Evolutionary conservation across 2,888 invertebrate genomes (phyloP).

Genomic region (Pristionchus entomophagus): DNA sequence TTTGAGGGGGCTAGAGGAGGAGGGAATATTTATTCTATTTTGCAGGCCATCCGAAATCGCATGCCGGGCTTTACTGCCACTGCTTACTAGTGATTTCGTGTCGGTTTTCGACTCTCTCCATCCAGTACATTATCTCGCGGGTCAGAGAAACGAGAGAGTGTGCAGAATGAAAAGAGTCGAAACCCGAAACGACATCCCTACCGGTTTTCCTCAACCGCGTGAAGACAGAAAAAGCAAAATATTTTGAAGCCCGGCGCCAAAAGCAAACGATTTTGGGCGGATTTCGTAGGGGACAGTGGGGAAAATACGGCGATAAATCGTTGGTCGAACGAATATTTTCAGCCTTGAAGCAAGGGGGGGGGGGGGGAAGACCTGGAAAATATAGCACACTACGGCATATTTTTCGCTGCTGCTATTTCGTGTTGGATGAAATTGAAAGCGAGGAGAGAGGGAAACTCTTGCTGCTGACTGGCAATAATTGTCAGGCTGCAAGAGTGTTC

Average conservation of each 20-base stretch:
- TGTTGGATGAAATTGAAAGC: not conserved
- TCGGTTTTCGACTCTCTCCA: too few species aligned
- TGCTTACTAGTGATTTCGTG: not conserved
- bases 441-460: not conserved
- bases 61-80: not conserved
- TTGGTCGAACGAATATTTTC: not conserved
- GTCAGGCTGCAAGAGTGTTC: not conserved
- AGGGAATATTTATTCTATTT: not conserved
- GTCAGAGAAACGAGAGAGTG: too few species aligned
- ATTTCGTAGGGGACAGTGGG: not conserved
- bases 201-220: not conserved
- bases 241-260: not conserved
- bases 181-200: too few species aligned
- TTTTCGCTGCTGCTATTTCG: not conserved
- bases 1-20: not conserved
- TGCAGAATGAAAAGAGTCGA: too few species aligned
- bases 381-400: not conserved
- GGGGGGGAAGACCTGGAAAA: conserved; percentile 1
- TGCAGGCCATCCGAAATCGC: not conserved
- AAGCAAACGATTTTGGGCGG: not conserved
- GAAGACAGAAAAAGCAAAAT: not conserved
- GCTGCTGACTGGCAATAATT: not conserved
- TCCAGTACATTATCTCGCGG: too few species aligned
- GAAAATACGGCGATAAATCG: conserved; percentile 17
- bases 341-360: not conserved